Conservation (phyloP, 1,140 invertebrate species). For the Drosophila persimilis region DNA sequence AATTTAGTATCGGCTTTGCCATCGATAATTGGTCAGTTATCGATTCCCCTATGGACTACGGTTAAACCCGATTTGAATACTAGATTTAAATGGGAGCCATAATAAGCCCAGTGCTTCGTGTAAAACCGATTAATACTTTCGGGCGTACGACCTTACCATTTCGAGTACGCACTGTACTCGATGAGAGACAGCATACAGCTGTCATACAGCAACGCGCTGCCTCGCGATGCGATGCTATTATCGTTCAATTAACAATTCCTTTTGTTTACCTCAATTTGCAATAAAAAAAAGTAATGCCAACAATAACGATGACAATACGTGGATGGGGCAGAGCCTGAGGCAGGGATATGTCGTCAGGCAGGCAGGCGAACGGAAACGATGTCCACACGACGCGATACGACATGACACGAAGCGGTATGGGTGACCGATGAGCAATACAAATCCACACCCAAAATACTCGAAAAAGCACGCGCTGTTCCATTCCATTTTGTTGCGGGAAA, state of each 20-base stretch:
- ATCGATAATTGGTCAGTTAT: too few relatives aligned
- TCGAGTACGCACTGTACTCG: too few relatives aligned
- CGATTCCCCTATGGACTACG: too few relatives aligned
- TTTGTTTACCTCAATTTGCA: conserved; percentile 33
- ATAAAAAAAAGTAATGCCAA: conserved; percentile 29
- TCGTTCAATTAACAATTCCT: conserved; percentile 42
- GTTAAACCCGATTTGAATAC: too few relatives aligned
- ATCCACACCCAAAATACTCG: background rate
- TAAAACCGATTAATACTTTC: too few relatives aligned
- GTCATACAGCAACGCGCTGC: conserved; percentile 9
- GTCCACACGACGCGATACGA: conserved; percentile 18
- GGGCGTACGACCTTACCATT: too few relatives aligned
- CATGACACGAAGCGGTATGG: background rate
- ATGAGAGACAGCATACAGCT: too few relatives aligned
- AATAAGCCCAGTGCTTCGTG: too few relatives aligned
- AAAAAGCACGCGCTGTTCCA: conserved; percentile 38
- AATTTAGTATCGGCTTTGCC: too few relatives aligned
- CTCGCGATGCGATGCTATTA: conserved; percentile 31
- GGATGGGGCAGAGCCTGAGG: background rate
- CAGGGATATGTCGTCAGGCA: background rate
- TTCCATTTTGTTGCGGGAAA: conserved; percentile 25
- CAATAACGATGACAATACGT: conserved; percentile 29
- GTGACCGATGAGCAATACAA: conserved; percentile 12
- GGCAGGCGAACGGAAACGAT: conserved; percentile 11
- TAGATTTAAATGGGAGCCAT: too few relatives aligned